These are phyloP conservation scores for Oenanthe oenanthe DNA, from an alignment of 2,113 vertebrate species.

Conservation along the genomic window DNA sequence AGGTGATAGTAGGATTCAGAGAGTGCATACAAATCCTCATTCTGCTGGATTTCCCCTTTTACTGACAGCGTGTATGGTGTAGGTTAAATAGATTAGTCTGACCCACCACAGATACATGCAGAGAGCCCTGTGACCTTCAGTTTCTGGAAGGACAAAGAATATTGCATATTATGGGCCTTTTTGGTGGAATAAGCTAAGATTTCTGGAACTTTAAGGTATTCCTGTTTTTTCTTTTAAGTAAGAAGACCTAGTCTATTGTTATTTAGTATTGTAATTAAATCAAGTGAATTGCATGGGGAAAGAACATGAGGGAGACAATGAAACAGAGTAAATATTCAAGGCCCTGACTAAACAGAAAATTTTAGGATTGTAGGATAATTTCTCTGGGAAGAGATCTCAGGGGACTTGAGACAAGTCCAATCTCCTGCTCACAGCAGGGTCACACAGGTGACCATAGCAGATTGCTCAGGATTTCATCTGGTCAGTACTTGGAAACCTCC, in stretches of 20 bases:
- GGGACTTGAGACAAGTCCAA: background rate
- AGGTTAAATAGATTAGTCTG: background rate
- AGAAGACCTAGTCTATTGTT: background rate
- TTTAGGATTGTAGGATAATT: background rate
- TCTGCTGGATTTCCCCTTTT: background rate
- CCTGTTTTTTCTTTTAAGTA: background rate
- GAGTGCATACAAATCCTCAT: background rate
- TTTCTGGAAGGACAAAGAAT: background rate
- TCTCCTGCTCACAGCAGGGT: background rate
- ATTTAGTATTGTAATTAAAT: background rate
- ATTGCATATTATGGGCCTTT: background rate
- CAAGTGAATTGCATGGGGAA: background rate
- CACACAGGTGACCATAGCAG: background rate
- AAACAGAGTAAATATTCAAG: background rate
- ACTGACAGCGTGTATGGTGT: background rate
- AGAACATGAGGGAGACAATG: background rate
- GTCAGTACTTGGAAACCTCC: background rate
- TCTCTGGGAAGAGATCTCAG: background rate
- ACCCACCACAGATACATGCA: background rate
- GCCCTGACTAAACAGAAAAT: background rate
- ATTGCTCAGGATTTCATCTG: background rate
- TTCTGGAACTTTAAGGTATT: background rate
- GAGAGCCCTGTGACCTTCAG: background rate
- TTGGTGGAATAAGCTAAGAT: background rate
- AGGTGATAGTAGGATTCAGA: background rate